Evolutionary conservation across 2,888 invertebrate species (phyloP).

Genomic region (Bellardia bayeri): DNA sequence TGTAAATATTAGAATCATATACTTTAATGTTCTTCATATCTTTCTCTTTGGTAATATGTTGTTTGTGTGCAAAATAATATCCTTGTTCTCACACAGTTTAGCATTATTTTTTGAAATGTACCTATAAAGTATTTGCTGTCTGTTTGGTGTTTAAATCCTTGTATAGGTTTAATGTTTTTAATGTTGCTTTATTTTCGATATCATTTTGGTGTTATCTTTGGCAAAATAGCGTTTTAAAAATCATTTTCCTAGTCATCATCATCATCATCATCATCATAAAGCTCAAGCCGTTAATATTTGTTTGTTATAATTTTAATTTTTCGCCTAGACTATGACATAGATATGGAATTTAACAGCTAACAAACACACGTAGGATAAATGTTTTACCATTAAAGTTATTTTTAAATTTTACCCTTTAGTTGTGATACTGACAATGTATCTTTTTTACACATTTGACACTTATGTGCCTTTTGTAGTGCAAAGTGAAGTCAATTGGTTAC

Average conservation of each 20-base stretch:
- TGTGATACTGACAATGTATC: no score
- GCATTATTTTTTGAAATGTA: background rate
- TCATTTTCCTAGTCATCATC: conserved; percentile 40
- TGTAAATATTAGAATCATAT: conserved; percentile 66
- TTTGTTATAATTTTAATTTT: conserved; percentile 40
- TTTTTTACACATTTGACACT: no score
- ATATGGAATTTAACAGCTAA: no score
- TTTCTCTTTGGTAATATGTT: conserved; percentile 35
- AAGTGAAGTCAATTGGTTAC: no score
- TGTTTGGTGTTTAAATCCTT: background rate
- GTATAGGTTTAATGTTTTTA: background rate
- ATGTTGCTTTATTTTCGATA: conserved; percentile 11
- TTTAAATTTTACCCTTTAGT: no score
- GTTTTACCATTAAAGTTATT: no score
- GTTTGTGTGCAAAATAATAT: conserved; percentile 61
- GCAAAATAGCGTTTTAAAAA: conserved; percentile 62
- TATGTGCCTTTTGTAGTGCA: no score
- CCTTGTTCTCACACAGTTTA: conserved; percentile 23
- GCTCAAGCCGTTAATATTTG: conserved; percentile 53
- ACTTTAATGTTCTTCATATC: conserved; percentile 44
- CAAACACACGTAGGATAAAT: no score
- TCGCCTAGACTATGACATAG: background rate
- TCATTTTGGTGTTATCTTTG: conserved; percentile 64
- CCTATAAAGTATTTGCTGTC: background rate
- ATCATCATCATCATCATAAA: conserved; percentile 52